Evolutionary conservation across 2,797 vertebrate genomes (phyloP), one percentile per base, ranked within the genome.

Genomic region (Anableps anableps): DNA sequence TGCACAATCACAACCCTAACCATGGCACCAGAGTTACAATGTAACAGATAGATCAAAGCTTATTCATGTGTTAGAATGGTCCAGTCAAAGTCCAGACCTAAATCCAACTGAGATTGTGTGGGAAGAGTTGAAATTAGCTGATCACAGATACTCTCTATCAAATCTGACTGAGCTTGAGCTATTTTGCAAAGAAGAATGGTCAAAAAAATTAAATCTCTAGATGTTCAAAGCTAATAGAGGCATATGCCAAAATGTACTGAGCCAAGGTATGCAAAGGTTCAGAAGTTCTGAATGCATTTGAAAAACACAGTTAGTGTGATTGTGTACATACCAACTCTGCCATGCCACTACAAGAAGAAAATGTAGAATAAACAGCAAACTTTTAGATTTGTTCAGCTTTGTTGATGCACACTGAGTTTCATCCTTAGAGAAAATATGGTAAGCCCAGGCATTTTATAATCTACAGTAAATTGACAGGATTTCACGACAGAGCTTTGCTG

Each of bases 371-470:
- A 90, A 87, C 75, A 81, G 76, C 75, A 88, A 88, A 88, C 75
- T 73, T 90, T 80, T 58, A 85, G 85, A 87, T 86, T 80, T 81
- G 58, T 72, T 81, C 70, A 81, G 86, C 77, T 75, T 80, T 81
- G 77, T 85, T 78, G 80, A 3, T 58, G 77, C 81, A 83, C 66
- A 41, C 70, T n/a, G 72, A 76, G 53, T 78, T 83, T 86, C 58
- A 62, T 62, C 58, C 58, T 62, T 38, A 23, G 19, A 68, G 23
- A 23, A 53, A 53, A 53, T 53, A 23, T 53, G 51, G 64, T 21
- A 68, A 68, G 2, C 21, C 36, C 36, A 68, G 34, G 64, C 64
- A 68, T 68, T 10, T 68, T 41, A 36, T 68, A 68, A 41, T 26
- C 60, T 41, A 68, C 64, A 41, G 64, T 26, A 68, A 68, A 68